Conservation (phyloP, 2,797 vertebrate genomes). For the Phoxinus dragarum region DNA sequence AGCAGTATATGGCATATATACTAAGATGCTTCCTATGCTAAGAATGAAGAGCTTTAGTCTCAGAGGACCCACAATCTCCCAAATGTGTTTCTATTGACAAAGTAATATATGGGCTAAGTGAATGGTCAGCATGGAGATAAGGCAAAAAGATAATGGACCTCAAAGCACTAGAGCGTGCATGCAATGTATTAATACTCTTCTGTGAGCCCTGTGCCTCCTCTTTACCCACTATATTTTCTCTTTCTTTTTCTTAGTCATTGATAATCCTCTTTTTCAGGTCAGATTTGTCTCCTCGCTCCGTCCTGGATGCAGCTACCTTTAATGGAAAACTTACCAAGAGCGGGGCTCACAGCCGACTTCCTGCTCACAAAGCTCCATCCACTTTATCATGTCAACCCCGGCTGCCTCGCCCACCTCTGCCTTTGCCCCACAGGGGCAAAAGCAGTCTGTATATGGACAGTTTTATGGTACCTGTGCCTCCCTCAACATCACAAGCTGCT, state of each 20-base stretch:
- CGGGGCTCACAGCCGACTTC: conserved; percentile 39
- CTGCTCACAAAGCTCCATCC: conserved; percentile 49
- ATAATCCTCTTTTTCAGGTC: conserved; percentile 49
- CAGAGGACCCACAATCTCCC: conserved; percentile 39
- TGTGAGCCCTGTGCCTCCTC: neutral
- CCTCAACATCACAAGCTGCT: neutral
- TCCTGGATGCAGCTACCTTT: conserved; percentile 23
- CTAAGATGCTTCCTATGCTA: conserved; percentile 22
- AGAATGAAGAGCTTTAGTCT: conserved; percentile 32
- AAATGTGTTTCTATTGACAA: conserved; percentile 50
- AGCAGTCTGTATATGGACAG: conserved; percentile 57
- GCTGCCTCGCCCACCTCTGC: conserved; percentile 39
- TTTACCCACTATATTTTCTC: neutral
- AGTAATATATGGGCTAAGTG: conserved; percentile 44
- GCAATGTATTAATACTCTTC: neutral
- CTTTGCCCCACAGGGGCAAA: conserved; percentile 49
- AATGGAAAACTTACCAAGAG: conserved; percentile 39
- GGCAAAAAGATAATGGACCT: conserved; percentile 44
- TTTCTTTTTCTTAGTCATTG: conserved; percentile 15
- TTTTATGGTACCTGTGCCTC: conserved; percentile 42
- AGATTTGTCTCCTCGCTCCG: conserved; percentile 37
- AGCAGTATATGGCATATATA: conserved; percentile 9
- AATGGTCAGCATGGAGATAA: conserved; percentile 38
- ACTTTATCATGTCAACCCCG: conserved; percentile 32
- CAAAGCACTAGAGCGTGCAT: conserved; percentile 25